phyloP scores from a whole-genome alignment of 2,113 vertebrate genomes.

The Oxygymnocypris stewartii region DNA sequence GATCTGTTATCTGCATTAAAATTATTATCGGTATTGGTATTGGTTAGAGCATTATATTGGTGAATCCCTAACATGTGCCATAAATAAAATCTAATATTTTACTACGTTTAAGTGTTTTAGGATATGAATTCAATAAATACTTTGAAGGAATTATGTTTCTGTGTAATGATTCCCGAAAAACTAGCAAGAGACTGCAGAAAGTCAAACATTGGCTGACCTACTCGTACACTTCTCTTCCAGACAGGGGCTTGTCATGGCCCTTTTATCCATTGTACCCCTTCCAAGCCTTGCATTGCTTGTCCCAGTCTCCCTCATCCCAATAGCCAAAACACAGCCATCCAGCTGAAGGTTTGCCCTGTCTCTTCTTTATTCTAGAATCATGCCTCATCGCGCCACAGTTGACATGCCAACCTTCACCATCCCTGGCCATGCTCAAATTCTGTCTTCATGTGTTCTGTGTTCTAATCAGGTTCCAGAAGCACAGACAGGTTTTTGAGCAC shows the following conservation, averaged over 20 bases:
- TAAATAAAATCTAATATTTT: background rate
- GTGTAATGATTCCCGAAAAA: slow-evolving; percentile 4
- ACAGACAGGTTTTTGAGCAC: slow-evolving; percentile 39
- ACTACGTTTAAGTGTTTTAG: background rate
- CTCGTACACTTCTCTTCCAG: slow-evolving; percentile 34
- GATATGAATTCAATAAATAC: background rate
- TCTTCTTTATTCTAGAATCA: slow-evolving; percentile 32
- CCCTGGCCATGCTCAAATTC: slow-evolving; percentile 48
- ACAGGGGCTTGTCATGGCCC: slow-evolving; percentile 42
- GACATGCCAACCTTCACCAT: slow-evolving; percentile 42
- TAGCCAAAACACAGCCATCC: slow-evolving; percentile 55
- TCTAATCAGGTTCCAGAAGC: slow-evolving; percentile 57
- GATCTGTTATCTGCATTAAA: background rate
- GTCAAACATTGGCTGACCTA: slow-evolving; percentile 49
- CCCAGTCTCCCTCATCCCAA: slow-evolving; percentile 29
- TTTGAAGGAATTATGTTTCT: background rate
- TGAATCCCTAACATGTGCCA: background rate
- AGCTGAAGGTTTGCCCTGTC: slow-evolving; percentile 61
- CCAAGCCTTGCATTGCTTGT: slow-evolving; percentile 19
- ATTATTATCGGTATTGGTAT: background rate
- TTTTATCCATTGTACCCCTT: slow-evolving; percentile 47
- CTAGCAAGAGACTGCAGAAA: slow-evolving; percentile 32
- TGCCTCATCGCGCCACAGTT: slow-evolving; percentile 39
- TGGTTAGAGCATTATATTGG: background rate
- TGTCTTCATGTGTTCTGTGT: slow-evolving; percentile 58